A percentile compares a stretch with the other conserved stretches of the same genome.
Conservation (phyloP, 2,797 vertebrate genomes). For the Salarias fasciatus region DNA sequence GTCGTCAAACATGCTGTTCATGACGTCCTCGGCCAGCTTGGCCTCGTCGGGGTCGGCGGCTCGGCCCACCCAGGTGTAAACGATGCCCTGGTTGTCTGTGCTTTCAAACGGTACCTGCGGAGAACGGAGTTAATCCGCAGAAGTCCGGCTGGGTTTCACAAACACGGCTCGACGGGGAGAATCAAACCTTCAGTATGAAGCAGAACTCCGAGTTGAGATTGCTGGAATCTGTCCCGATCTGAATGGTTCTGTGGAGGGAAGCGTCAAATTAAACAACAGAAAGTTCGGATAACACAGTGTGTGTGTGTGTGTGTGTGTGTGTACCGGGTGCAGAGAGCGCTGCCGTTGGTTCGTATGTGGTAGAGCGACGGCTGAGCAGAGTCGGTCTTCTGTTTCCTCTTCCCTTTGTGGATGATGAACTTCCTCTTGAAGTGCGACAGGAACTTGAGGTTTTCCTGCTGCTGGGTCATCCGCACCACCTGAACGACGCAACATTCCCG, state of each 20-base stretch:
- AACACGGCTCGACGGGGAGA: background rate
- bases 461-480: constrained; percentile 99
- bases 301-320: background rate
- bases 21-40: constrained; percentile 96
- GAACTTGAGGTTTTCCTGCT: constrained; percentile 99
- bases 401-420: constrained; percentile 97
- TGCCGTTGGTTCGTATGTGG: constrained; percentile 97
- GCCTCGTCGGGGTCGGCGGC: constrained; percentile 96
- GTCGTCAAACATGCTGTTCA: constrained; percentile 97
- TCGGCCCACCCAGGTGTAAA: constrained; percentile 97
- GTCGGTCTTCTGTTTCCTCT: constrained; percentile 88
- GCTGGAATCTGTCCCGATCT: constrained; percentile 92
- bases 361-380: constrained; percentile 93
- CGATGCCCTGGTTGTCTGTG: constrained; percentile 97
- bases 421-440: constrained; percentile 98
- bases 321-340: constrained; percentile 94
- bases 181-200: constrained; percentile 94
- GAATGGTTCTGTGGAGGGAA: constrained; percentile 87
- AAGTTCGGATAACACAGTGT: no score
- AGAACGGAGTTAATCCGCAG: background rate
- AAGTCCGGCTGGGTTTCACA: background rate
- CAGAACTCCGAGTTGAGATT: constrained; percentile 98
- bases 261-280: background rate
- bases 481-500: constrained; percentile 45
- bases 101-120: constrained; percentile 97